Base-by-base conservation (phyloP, 2,888 invertebrate species). In the Heterodera filipjevi region DNA sequence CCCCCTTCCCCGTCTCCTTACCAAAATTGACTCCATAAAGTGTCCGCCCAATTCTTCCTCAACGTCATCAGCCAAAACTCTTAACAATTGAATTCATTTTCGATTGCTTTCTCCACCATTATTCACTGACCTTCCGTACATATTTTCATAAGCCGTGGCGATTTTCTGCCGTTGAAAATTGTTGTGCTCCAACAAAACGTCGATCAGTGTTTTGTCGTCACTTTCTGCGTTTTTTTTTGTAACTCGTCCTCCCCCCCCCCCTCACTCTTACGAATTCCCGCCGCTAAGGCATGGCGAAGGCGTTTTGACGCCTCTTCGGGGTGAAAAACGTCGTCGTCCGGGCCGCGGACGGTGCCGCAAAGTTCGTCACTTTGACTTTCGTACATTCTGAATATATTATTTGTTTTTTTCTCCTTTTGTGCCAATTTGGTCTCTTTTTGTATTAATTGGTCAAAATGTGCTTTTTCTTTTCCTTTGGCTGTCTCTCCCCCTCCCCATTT, bases 21-120 rank as follows among this genome's bases (percentile, higher is more conserved):
- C 90, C 53, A 90, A 78, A 68, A 88, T 87, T 71, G 89, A 84
- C 39, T 88, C 89, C 80, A 89, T 86, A 82, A 90, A 90, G 81
- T 89, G 87, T 6, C 90, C 90, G n/a, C 90, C 89, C 66, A 90
- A 83, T 79, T 91, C 90, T 77, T 87, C 87, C 82, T 90, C 89
- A 77, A 90, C 81, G 77, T 91, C 90, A 10, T 89, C 86, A 5
- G 88, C 81, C 49, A 90, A 84, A 78, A 89, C 89, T 90, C 90
- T 81, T n/a, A n/a, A n/a, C 39, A 87, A 75, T n/a, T 3, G 49
- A 49, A 16, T 49, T 77, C 22, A 77, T 27, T 22, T 39, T 5
- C 1, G 3, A 77, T 49, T 53, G n/a, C 35, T 27, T 10, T 75
- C 16, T 71, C 44, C 12, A 66, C 46, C 44, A 27, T n/a, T 39